A percentile compares a stretch with the other conserved stretches of the same genome.
These are phyloP conservation scores for Acipenser transmontanus DNA, from an alignment of 2,797 vertebrate species.

Conservation along the genomic window DNA sequence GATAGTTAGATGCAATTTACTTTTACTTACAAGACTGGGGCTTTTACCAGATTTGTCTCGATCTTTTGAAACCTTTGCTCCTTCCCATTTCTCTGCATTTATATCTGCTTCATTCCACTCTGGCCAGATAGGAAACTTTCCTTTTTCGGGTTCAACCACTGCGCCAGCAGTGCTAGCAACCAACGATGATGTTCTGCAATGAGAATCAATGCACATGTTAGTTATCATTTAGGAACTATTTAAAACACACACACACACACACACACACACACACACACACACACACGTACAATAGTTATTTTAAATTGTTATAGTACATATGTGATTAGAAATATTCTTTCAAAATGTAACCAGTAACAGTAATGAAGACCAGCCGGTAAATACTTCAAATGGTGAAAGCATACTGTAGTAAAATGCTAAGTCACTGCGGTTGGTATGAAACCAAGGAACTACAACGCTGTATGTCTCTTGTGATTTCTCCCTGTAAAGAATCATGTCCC, in stretches of 20 bases:
- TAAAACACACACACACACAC: too few species aligned
- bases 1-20: not conserved
- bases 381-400: not conserved
- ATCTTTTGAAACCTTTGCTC: constrained; percentile 59
- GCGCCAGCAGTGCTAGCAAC: constrained; percentile 26
- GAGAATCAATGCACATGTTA: too few species aligned
- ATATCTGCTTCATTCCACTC: constrained; percentile 87
- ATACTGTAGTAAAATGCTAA: not conserved
- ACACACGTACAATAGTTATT: too few species aligned
- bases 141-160: constrained; percentile 37
- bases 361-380: too few species aligned
- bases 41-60: constrained; percentile 62
- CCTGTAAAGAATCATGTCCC: not conserved
- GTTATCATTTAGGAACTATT: too few species aligned
- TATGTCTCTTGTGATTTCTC: not conserved
- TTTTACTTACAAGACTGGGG: constrained; percentile 56
- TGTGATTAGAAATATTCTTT: too few species aligned
- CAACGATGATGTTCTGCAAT: constrained; percentile 37
- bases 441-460: not conserved
- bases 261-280: too few species aligned
- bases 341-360: too few species aligned
- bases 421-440: not conserved
- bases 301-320: too few species aligned
- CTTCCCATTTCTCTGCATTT: constrained; percentile 83
- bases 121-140: constrained; percentile 71